A percentile compares a stretch with the other conserved stretches of the same genome.
Conservation (phyloP, 2,113 vertebrate species). For the Carassius gibelio region DNA sequence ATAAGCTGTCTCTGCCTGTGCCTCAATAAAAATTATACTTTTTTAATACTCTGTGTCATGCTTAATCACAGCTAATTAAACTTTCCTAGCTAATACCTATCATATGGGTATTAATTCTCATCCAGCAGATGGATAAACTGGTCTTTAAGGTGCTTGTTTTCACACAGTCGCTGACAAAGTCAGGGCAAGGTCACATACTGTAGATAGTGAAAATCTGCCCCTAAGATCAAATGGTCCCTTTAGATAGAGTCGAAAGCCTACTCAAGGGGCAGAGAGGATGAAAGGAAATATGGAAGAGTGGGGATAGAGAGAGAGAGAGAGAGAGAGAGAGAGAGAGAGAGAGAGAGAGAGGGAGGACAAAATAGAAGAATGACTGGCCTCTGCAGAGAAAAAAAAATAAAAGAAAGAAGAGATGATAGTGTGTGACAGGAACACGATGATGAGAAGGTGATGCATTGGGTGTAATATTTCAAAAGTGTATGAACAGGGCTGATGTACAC, state of each 20-base stretch:
- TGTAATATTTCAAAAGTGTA: conserved; percentile 16
- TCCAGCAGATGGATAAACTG: conserved; percentile 1
- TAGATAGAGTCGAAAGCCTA: conserved; percentile 58
- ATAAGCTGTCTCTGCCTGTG: conserved; percentile 34
- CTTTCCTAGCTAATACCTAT: conserved; percentile 32
- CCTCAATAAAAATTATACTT: background rate
- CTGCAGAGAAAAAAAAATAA: conserved; percentile 9
- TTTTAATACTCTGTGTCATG: background rate
- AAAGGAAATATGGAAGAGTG: conserved; percentile 54
- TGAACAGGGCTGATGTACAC: background rate
- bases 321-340: background rate
- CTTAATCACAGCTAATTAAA: conserved; percentile 51
- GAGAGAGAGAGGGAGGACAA: conserved; percentile 5
- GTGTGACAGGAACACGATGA: conserved; percentile 8
- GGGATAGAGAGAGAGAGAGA: conserved; percentile 28
- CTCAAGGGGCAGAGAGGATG: conserved; percentile 45
- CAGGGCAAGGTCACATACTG: conserved; percentile 63
- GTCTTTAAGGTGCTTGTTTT: conserved; percentile 1
- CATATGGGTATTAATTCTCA: conserved; percentile 5
- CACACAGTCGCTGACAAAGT: conserved; percentile 46
- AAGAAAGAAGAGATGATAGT: background rate
- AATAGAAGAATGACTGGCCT: background rate
- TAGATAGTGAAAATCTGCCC: conserved; percentile 66
- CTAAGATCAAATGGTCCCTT: conserved; percentile 67
- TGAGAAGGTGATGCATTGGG: conserved; percentile 30